phyloP scores from a whole-genome alignment of 2,888 invertebrate species.

The Epirrita christyi region DNA sequence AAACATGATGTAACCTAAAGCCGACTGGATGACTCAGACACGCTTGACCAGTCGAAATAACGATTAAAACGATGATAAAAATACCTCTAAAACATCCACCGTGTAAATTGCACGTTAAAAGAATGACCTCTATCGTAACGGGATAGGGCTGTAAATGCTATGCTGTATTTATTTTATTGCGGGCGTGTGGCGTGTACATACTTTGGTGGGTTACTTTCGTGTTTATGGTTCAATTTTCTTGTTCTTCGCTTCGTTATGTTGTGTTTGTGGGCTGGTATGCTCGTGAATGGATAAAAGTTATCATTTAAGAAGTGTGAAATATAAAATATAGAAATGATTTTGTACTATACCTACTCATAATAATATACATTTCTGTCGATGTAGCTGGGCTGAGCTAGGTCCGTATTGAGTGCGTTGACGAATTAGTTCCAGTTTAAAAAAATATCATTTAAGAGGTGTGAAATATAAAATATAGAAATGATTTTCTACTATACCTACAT shows the following conservation, averaged over 20 bases:
- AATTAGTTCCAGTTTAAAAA: too few species aligned
- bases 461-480: not conserved
- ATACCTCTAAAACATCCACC: conserved; percentile 47
- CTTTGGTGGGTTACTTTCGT: conserved; percentile 25
- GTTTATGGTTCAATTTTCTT: conserved; percentile 37
- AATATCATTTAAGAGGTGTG: conserved; percentile 11
- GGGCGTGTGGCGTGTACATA: conserved; percentile 30
- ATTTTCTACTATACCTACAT: too few species aligned
- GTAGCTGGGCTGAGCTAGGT: too few species aligned
- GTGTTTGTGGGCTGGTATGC: conserved; percentile 17
- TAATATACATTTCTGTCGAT: too few species aligned
- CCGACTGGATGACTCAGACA: conserved; percentile 41
- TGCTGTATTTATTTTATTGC: conserved; percentile 38
- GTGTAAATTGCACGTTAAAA: conserved; percentile 43
- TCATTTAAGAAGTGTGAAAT: conserved; percentile 4
- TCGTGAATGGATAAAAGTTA: conserved; percentile 11
- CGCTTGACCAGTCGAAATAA: conserved; percentile 49
- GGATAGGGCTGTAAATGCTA: conserved; percentile 36
- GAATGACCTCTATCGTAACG: conserved; percentile 32
- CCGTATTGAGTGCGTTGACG: too few species aligned
- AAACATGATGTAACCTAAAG: conserved; percentile 34
- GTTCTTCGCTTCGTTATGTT: conserved; percentile 33
- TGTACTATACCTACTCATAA: too few species aligned
- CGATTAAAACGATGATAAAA: conserved; percentile 52
- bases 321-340: not conserved